These are phyloP conservation scores for Brachionus paranguensis DNA, from an alignment of 1,140 invertebrate species.

Conservation along the genomic window DNA sequence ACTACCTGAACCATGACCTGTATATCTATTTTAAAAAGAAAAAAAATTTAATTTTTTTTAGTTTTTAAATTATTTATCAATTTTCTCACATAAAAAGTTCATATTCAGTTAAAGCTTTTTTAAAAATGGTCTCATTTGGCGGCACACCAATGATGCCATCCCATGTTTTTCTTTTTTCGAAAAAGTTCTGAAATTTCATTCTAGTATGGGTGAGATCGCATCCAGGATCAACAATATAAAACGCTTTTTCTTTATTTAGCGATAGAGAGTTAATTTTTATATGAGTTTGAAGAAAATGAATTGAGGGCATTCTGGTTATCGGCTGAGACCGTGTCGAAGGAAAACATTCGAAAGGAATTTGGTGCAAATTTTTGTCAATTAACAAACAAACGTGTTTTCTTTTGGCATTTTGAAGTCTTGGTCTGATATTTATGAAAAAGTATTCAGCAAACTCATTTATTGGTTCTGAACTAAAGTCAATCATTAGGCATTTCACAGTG, in stretches of 20 bases:
- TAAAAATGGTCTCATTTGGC: conserved; percentile 11
- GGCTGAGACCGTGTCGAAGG: neutral
- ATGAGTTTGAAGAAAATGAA: conserved; percentile 36
- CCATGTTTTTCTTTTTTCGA: conserved; percentile 35
- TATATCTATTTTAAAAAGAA: conserved; percentile 56
- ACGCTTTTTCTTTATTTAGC: conserved; percentile 31
- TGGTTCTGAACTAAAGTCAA: neutral
- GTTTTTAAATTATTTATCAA: neutral
- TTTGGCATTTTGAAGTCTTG: neutral
- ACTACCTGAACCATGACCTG: conserved; percentile 70
- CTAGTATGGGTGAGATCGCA: conserved; percentile 30
- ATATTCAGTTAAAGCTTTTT: conserved; percentile 22
- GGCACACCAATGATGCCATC: conserved; percentile 4
- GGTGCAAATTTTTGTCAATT: conserved; percentile 33
- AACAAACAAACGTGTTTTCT: conserved; percentile 37
- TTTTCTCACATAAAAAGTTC: conserved; percentile 26
- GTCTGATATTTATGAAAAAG: neutral
- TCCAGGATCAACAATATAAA: conserved; percentile 39
- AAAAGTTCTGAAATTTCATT: conserved; percentile 33
- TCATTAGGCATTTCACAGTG: neutral
- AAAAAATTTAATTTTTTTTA: neutral
- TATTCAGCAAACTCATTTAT: neutral
- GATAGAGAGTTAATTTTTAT: conserved; percentile 24
- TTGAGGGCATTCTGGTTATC: conserved; percentile 29
- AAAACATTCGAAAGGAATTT: conserved; percentile 38